These are phyloP conservation scores for Nyctalus aviator DNA, from an alignment of 2,797 vertebrate species.

Conservation along the genomic window DNA sequence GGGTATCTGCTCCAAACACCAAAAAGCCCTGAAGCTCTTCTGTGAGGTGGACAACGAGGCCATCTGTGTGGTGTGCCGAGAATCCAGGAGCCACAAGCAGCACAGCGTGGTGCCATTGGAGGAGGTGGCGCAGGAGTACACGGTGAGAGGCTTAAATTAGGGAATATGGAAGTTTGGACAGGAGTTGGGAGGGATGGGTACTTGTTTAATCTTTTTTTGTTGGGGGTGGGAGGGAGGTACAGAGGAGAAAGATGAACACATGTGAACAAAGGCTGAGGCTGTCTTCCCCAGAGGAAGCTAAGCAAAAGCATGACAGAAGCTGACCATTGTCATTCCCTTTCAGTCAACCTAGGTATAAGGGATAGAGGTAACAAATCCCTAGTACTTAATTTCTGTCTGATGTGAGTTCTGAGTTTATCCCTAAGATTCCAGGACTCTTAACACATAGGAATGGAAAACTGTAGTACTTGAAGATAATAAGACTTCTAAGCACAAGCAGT, in stretches of 20 bases:
- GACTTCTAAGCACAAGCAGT: neutral
- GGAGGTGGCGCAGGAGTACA: conserved; percentile 83
- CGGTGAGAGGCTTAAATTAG: conserved; percentile 75
- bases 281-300: neutral
- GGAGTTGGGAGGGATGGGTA: neutral
- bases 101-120: conserved; percentile 83
- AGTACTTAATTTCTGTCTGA: neutral
- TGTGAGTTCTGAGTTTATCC: neutral
- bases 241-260: neutral
- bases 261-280: neutral
- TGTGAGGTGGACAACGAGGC: conserved; percentile 80
- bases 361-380: neutral
- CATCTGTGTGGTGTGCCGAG: conserved; percentile 84
- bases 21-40: conserved; percentile 82
- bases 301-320: neutral
- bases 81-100: conserved; percentile 75
- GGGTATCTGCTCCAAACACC: conserved; percentile 84
- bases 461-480: neutral
- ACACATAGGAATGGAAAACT: neutral
- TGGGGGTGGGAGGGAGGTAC: neutral
- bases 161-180: neutral
- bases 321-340: neutral
- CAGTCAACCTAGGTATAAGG: neutral
- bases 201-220: neutral
- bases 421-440: neutral